These are phyloP conservation scores for Xenotilapia longispinis DNA, from an alignment of 2,113 vertebrate genomes.

Conservation along the genomic window DNA sequence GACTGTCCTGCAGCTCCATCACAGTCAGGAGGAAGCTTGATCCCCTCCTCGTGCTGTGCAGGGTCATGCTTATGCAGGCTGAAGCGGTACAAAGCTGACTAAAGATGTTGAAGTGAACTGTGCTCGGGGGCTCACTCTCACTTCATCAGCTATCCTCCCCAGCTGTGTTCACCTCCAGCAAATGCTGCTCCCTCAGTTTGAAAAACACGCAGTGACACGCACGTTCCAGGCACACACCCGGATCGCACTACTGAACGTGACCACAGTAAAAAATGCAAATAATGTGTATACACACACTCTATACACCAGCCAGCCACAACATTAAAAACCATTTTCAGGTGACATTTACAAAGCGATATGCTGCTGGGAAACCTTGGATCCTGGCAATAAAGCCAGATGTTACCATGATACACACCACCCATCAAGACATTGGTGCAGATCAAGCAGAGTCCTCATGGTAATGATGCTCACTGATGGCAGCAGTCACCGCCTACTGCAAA, in stretches of 20 bases:
- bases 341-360: not conserved
- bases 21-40: not conserved
- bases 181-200: not conserved
- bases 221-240: not conserved
- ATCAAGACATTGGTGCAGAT: not conserved
- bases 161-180: slow-evolving; percentile 10
- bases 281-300: not conserved
- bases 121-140: slow-evolving; percentile 19
- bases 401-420: not conserved
- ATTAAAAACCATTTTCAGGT: not conserved
- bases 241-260: not conserved
- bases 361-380: not conserved
- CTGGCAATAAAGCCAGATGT: not conserved
- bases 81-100: not conserved
- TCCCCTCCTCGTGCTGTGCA: not conserved
- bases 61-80: not conserved
- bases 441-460: not conserved
- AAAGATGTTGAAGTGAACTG: slow-evolving; percentile 27
- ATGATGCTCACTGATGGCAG: not conserved
- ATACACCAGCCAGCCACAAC: not conserved
- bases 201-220: not conserved
- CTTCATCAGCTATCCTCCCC: not conserved
- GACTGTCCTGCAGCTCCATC: not conserved
- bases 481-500: not conserved
- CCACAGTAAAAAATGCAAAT: not conserved